Percentiles rank a stretch among this genome's conserved stretches.
Evolutionary conservation across 92 coral and sea anemone species (phyloP).

Genomic region (Siderastrea radians): DNA sequence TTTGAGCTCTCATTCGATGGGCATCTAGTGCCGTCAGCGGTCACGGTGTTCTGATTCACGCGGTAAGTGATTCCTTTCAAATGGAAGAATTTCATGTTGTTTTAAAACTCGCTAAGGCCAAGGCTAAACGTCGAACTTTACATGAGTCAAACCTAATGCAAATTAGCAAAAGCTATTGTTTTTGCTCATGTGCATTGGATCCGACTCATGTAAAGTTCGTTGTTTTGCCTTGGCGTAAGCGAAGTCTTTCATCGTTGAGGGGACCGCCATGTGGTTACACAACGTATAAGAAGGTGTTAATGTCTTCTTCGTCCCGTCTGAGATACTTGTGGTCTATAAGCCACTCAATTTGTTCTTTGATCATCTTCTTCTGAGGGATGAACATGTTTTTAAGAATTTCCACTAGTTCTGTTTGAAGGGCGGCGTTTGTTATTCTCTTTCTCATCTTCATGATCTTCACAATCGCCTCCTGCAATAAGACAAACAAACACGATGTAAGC

Average conservation of each 20-base stretch:
- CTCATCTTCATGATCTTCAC: conserved; percentile 99
- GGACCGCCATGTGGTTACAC: conserved; percentile 47
- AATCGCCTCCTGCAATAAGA: conserved; percentile 88
- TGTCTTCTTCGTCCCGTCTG: conserved; percentile 93
- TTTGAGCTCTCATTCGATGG: no score
- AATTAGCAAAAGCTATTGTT: no score
- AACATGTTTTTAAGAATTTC: conserved; percentile 99
- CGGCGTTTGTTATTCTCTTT: conserved; percentile 93
- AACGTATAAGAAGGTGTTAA: conserved; percentile 88
- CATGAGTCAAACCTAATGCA: no score
- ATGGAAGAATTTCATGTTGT: no score
- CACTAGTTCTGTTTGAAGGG: conserved; percentile 96
- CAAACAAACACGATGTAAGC: background rate
- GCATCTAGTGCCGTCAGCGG: no score
- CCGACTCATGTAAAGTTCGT: background rate
- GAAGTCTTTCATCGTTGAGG: background rate
- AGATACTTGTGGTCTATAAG: conserved; percentile 96
- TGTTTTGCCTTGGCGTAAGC: background rate
- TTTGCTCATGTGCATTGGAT: no score
- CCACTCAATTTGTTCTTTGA: conserved; percentile 99
- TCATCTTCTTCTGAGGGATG: conserved; percentile 99
- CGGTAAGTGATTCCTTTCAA: no score
- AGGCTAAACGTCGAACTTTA: no score
- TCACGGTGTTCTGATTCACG: no score
- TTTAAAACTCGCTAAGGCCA: no score